phyloP scores from a whole-genome alignment of 2,113 vertebrate genomes.

The Tragelaphus imberbis region DNA sequence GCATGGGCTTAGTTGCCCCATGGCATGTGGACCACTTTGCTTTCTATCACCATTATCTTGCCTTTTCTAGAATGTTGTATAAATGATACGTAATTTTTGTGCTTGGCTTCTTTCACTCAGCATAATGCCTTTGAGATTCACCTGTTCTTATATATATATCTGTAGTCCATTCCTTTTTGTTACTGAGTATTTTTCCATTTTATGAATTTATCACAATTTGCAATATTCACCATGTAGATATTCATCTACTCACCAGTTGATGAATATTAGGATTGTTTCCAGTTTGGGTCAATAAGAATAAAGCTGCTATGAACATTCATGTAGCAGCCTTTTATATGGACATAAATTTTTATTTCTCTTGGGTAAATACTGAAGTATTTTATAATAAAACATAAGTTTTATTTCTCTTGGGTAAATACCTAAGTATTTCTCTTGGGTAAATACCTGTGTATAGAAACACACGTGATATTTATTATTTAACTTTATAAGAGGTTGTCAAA shows the following conservation, averaged over 20 bases:
- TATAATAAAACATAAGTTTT: too few species aligned
- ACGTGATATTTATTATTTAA: neutral
- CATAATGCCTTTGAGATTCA: neutral
- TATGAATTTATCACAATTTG: neutral
- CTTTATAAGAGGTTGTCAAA: neutral
- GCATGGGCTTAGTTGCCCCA: rapidly evolving
- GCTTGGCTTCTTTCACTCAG: neutral
- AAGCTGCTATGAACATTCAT: neutral
- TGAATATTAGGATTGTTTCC: neutral
- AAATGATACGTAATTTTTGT: neutral
- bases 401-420: too few species aligned
- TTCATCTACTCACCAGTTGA: neutral
- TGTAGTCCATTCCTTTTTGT: neutral
- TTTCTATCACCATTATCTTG: neutral
- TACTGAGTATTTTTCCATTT: neutral
- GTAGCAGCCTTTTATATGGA: neutral
- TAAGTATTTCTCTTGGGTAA: too few species aligned
- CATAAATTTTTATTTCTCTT: neutral
- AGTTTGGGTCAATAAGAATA: neutral
- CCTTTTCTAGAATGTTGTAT: neutral
- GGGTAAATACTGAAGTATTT: neutral
- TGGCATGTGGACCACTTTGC: neutral
- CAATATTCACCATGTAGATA: neutral
- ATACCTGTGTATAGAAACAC: neutral
- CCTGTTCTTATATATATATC: neutral